A percentile compares a stretch with the other conserved stretches of the same genome.
Evolutionary conservation across 2,888 invertebrate genomes (phyloP).

Genomic region (Epinotia demarniana): DNA sequence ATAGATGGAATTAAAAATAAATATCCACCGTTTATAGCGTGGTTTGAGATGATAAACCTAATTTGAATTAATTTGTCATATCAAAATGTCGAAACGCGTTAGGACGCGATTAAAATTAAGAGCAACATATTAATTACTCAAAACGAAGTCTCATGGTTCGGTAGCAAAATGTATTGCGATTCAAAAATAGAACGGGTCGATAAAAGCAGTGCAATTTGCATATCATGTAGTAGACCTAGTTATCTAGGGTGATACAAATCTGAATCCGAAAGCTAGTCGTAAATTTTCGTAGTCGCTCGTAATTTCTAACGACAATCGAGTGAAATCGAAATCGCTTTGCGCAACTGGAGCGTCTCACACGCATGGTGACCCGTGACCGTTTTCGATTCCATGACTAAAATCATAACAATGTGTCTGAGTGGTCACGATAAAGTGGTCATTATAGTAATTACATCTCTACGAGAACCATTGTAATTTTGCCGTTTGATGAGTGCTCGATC

Average conservation of each 20-base stretch:
- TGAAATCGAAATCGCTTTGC: constrained; percentile 74
- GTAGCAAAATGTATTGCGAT: constrained; percentile 22
- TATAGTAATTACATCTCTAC: constrained; percentile 75
- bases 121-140: constrained; percentile 16
- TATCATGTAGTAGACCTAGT: constrained; percentile 28
- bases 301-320: constrained; percentile 52
- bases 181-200: constrained; percentile 26
- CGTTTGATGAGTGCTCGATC: constrained; percentile 47
- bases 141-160: constrained; percentile 1
- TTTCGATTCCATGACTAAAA: constrained; percentile 80
- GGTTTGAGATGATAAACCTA: constrained; percentile 25
- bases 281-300: constrained; percentile 40
- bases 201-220: constrained; percentile 12
- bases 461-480: constrained; percentile 59
- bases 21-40: constrained; percentile 33
- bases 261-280: constrained; percentile 36
- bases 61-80: constrained; percentile 43
- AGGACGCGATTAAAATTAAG: constrained; percentile 35
- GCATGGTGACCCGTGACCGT: constrained; percentile 74
- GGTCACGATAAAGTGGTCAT: constrained; percentile 76
- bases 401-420: constrained; percentile 76
- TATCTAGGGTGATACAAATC: constrained; percentile 28
- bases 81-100: constrained; percentile 28
- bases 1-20: constrained; percentile 61
- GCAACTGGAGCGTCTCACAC: constrained; percentile 66